A percentile compares a stretch with the other conserved stretches of the same genome.
These are phyloP conservation scores for Lobophora halterata DNA, from an alignment of 2,888 invertebrate genomes.

Conservation along the genomic window DNA sequence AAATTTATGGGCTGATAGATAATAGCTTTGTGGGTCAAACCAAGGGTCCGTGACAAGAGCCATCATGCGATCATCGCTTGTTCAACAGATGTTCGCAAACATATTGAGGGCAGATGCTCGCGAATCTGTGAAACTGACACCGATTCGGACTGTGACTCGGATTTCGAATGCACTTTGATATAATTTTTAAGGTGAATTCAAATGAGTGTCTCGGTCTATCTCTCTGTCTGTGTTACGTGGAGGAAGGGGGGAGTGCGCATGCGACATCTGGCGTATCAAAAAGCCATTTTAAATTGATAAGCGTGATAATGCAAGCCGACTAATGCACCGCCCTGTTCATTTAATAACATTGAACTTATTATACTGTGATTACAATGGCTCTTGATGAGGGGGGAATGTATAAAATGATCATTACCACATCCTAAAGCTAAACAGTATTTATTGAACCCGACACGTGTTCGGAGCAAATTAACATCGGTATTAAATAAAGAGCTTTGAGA, in stretches of 20 bases:
- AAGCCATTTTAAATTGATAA: conserved; percentile 70
- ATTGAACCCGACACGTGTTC: conserved; percentile 54
- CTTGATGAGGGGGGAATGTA: conserved; percentile 46
- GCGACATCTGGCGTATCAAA: conserved; percentile 70
- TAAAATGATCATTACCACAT: conserved; percentile 44
- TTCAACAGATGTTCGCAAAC: conserved; percentile 66
- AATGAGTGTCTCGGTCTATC: conserved; percentile 8
- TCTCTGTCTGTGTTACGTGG: conserved; percentile 12
- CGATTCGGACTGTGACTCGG: conserved; percentile 44
- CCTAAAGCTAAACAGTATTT: conserved; percentile 37
- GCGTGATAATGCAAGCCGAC: conserved; percentile 64
- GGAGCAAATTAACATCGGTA: conserved; percentile 49
- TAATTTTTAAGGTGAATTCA: conserved; percentile 16
- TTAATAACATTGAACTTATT: conserved; percentile 69
- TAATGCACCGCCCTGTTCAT: conserved; percentile 67
- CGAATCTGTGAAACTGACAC: conserved; percentile 50
- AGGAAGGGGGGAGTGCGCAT: conserved; percentile 45
- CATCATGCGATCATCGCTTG: conserved; percentile 37
- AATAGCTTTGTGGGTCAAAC: conserved; percentile 56
- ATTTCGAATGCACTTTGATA: conserved; percentile 36
- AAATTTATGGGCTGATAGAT: conserved; percentile 60
- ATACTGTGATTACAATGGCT: conserved; percentile 59
- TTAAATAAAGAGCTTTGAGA: conserved; percentile 40
- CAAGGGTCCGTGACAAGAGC: conserved; percentile 41
- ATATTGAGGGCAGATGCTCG: conserved; percentile 63